phyloP scores from a whole-genome alignment of 2,113 vertebrate genomes.

The Nansenia antarctica region DNA sequence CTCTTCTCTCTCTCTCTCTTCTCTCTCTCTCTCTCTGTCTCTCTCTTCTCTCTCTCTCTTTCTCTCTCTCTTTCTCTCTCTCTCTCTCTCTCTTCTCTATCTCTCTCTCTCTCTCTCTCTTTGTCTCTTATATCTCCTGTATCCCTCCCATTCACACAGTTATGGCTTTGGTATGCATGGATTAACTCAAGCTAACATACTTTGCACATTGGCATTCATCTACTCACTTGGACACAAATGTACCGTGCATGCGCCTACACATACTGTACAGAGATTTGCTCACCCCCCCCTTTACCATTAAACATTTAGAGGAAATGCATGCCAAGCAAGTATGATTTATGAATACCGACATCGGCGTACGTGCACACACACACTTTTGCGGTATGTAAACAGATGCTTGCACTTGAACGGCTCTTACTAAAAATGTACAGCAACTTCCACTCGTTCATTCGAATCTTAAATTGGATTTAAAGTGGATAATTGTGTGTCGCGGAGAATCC shows the following conservation, averaged over 20 bases:
- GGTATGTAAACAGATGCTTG: too few species aligned
- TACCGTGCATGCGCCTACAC: conserved; percentile 24
- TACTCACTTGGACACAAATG: conserved; percentile 30
- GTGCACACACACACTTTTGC: conserved; percentile 22
- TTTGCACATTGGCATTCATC: conserved; percentile 46
- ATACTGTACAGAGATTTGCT: conserved; percentile 5
- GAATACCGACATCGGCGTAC: conserved; percentile 30
- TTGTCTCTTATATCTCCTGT: too few species aligned
- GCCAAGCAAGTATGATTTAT: conserved; percentile 39
- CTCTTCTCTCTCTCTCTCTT: background rate
- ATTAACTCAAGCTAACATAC: conserved; percentile 50
- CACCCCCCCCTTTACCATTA: too few species aligned
- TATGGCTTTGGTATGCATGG: conserved; percentile 56
- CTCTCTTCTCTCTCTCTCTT: background rate
- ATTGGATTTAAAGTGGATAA: conserved; percentile 53
- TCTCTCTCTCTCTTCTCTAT: background rate
- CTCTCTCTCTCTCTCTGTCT: conserved; percentile 10
- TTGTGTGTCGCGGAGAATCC: conserved; percentile 51
- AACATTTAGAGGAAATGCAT: too few species aligned
- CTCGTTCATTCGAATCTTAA: conserved; percentile 49
- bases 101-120: background rate
- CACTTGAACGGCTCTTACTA: too few species aligned
- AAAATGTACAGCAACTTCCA: conserved; percentile 22
- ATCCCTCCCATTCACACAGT: too few species aligned
- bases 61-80: conserved; percentile 8